Conservation (phyloP, 1,140 invertebrate species). For the Meloidogyne floridensis region DNA sequence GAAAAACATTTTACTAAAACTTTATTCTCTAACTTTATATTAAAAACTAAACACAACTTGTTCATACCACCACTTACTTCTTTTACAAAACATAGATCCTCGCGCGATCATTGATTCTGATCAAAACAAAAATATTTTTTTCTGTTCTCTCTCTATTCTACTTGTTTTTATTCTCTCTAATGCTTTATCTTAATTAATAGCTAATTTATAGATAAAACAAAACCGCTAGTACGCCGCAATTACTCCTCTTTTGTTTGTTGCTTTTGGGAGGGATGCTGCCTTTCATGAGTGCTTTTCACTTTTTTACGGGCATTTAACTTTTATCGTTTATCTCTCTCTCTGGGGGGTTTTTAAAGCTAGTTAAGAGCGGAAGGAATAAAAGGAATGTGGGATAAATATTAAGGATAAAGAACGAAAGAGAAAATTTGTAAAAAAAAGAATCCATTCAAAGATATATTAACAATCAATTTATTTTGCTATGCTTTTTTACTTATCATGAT, state of each 20-base stretch:
- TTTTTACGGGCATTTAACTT: conserved; percentile 9
- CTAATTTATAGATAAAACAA: conserved; percentile 2
- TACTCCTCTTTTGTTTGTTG: neutral
- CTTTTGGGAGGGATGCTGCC: neutral
- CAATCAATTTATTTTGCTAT: neutral
- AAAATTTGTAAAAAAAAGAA: neutral
- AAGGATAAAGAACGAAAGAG: neutral
- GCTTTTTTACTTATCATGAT: neutral
- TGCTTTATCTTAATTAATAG: neutral
- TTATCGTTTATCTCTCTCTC: neutral
- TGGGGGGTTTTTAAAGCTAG: neutral
- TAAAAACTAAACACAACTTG: neutral
- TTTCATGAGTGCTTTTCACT: neutral
- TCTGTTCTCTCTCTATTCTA: neutral
- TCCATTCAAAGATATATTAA: neutral
- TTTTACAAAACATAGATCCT: neutral
- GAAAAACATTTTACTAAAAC: too few relatives aligned
- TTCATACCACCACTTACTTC: neutral
- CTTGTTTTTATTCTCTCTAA: neutral
- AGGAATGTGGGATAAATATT: neutral
- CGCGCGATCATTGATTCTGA: neutral
- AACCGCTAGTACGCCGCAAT: neutral
- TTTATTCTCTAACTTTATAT: neutral
- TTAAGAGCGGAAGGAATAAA: conserved; percentile 6
- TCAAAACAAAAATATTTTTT: neutral